Base-by-base conservation (phyloP, 2,797 vertebrate genomes). In the Ctenochaetus hawaiiensis region DNA sequence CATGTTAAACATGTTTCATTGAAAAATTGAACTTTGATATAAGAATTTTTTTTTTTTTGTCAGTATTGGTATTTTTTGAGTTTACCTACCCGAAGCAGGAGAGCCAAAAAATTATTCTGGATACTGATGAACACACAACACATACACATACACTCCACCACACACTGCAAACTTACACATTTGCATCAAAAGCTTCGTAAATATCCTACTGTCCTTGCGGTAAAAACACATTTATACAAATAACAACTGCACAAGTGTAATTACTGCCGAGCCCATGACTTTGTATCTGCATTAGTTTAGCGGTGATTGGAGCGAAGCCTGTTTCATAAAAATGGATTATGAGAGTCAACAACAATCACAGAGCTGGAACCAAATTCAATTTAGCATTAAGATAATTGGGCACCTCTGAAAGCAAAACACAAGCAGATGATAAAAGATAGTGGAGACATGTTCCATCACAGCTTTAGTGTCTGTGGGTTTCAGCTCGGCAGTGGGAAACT, bases 301-400 rank as follows among this genome's bases (percentile, higher is more conserved):
- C 64, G 60, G 72, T 87, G 83, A 93, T 91, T 81, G 87, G 80
- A 85, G 86, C 66, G 89, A 90, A 90, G 78, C 82, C 57, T 65
- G 82, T 87, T 91, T 89, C 67, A 84, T 74, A 88, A 89, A 89
- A 91, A 85, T 86, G 80, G 85, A 91, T 92, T 81, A 87, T 71
- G 60, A 80, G 72, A 88, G 90, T 89, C 88, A 88, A 91, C 91
- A 93, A 89, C 89, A 91, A 88, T 85, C 87, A 93, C 80, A 82
- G 87, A 80, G 83, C 89, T 81, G 87, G 91, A 91, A 93, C 91
- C 81, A 87, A 93, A 93, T 93, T 93, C 79, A 91, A 93, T 91
- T 93, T 92, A 89, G 87, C 87, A 92, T 89, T 90, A 86, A 72
- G 82, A 91, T 94, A 91, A 94, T 93, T 92, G 85, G 89, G 64